These are phyloP conservation scores for Agrotis ipsilon DNA, from an alignment of 2,888 invertebrate species.

Conservation along the genomic window DNA sequence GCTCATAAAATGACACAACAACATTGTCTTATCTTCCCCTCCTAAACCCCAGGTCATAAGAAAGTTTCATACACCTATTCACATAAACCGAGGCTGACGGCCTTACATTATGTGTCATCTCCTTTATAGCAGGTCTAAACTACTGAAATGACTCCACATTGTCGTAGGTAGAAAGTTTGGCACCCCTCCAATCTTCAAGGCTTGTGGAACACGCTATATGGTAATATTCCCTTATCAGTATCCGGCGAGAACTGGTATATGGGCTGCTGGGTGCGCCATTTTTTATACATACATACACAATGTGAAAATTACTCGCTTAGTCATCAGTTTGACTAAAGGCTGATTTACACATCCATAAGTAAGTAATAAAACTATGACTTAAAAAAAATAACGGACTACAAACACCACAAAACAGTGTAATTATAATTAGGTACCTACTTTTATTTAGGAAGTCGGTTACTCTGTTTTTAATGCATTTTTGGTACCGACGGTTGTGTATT, in stretches of 20 bases:
- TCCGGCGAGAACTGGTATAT: constrained; percentile 70
- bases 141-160: constrained; percentile 51
- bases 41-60: constrained; percentile 27
- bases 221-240: constrained; percentile 79
- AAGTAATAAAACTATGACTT: too few relatives aligned
- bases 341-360: too few relatives aligned
- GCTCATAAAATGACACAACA: constrained; percentile 28
- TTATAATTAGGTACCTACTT: too few relatives aligned
- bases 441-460: too few relatives aligned
- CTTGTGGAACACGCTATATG: constrained; percentile 82
- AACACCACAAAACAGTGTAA: too few relatives aligned
- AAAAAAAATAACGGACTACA: too few relatives aligned
- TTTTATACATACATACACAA: constrained; percentile 38
- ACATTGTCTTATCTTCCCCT: constrained; percentile 3
- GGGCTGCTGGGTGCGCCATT: constrained; percentile 39
- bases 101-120: constrained; percentile 27
- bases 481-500: too few relatives aligned
- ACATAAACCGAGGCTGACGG: constrained; percentile 33
- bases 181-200: constrained; percentile 77
- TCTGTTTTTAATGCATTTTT: too few relatives aligned
- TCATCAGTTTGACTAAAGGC: constrained; percentile 59
- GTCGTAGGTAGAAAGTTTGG: constrained; percentile 67
- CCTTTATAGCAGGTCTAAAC: constrained; percentile 44
- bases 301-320: constrained; percentile 67
- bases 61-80: constrained; percentile 40